A percentile compares a stretch with the other conserved stretches of the same genome.
Conservation (phyloP, 2,113 vertebrate species). For the Hippopotamus amphibius region DNA sequence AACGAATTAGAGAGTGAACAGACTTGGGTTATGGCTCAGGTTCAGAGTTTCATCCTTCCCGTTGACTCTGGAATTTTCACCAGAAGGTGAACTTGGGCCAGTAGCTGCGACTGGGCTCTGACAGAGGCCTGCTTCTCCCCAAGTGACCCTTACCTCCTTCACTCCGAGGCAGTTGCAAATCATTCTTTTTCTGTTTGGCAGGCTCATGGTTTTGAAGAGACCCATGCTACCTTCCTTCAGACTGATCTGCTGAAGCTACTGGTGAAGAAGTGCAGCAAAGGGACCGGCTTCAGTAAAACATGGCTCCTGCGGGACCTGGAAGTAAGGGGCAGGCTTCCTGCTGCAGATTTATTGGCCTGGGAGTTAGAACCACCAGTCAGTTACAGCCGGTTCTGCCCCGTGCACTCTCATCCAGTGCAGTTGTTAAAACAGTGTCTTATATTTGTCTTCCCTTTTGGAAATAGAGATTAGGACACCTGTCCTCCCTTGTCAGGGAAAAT, state of each 20-base stretch:
- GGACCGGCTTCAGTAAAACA: slow-evolving; percentile 98
- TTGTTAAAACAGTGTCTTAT: background rate
- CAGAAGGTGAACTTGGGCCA: background rate
- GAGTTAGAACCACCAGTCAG: background rate
- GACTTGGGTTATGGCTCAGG: background rate
- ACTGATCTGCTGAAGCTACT: slow-evolving; percentile 95
- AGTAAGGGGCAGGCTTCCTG: slow-evolving; percentile 78
- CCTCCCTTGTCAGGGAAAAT: slow-evolving; percentile 46
- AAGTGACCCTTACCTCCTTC: background rate
- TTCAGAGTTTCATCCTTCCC: background rate
- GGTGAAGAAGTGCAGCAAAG: slow-evolving; percentile 98
- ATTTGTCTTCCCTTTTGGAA: slow-evolving; percentile 33
- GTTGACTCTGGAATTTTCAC: background rate
- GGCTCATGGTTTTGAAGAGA: slow-evolving; percentile 93
- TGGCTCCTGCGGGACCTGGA: slow-evolving; percentile 98
- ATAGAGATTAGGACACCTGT: background rate
- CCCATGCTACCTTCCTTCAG: slow-evolving; percentile 92
- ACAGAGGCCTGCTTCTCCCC: background rate
- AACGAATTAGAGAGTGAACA: background rate
- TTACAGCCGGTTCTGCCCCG: background rate
- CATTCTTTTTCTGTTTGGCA: slow-evolving; percentile 77
- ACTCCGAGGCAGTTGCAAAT: background rate
- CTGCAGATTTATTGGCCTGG: background rate
- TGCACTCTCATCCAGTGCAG: background rate
- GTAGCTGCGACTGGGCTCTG: background rate